phyloP scores from a whole-genome alignment of 1,140 invertebrate species.

The Dufourea novaeangliae region DNA sequence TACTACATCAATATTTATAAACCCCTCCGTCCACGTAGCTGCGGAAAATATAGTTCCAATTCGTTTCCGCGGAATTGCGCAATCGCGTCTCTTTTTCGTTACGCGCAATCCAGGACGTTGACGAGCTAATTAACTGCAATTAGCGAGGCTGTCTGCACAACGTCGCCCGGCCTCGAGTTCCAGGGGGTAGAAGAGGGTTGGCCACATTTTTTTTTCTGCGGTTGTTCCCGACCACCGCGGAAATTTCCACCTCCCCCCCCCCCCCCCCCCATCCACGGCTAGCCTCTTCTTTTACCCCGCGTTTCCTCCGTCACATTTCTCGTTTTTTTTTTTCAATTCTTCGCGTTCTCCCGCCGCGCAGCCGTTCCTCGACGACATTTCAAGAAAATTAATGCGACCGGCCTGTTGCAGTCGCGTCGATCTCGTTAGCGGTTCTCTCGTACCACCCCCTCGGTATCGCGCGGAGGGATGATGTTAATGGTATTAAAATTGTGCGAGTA shows the following conservation, averaged over 20 bases:
- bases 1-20: neutral
- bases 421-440: conserved; percentile 46
- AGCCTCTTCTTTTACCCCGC: no score
- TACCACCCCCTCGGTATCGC: conserved; percentile 15
- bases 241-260: neutral
- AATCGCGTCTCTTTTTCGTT: conserved; percentile 51
- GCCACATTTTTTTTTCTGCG: conserved; percentile 2
- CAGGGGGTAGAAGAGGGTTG: no score
- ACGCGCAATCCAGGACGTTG: conserved; percentile 55
- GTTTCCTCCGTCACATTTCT: neutral
- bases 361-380: conserved; percentile 10
- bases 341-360: neutral
- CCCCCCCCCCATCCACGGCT: neutral
- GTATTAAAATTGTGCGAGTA: conserved; percentile 58
- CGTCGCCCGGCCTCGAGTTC: conserved; percentile 16
- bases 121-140: conserved; percentile 69
- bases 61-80: conserved; percentile 27
- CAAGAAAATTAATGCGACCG: conserved; percentile 53
- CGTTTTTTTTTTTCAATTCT: neutral
- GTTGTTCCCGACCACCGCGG: neutral
- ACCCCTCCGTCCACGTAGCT: neutral
- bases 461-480: conserved; percentile 30
- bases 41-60: neutral
- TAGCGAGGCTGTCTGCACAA: conserved; percentile 39
- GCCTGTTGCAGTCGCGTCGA: neutral